phyloP scores from a whole-genome alignment of 2,888 invertebrate genomes.

The Psococerastis gibbosa region DNA sequence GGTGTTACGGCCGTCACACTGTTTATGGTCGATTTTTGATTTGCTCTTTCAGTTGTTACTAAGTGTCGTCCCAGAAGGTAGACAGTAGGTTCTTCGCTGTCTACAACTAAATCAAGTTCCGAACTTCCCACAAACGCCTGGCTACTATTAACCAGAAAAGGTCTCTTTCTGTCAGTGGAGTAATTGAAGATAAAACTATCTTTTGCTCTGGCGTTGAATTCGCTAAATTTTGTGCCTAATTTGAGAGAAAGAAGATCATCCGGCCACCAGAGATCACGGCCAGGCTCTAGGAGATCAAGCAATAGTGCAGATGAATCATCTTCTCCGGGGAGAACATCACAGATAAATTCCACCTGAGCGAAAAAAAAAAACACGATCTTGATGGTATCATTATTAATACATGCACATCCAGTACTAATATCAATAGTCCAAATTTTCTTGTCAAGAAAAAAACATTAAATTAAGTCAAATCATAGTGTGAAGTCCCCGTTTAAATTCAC shows the following conservation, averaged over 20 bases:
- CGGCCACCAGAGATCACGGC: conserved; percentile 6
- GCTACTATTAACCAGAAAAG: neutral
- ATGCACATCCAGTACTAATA: no score
- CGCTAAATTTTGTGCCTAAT: neutral
- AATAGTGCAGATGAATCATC: neutral
- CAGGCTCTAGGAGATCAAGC: neutral
- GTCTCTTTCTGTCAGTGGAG: neutral
- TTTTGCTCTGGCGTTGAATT: neutral
- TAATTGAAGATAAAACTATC: neutral
- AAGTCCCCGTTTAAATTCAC: no score
- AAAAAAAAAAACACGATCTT: no score
- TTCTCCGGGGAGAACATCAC: conserved; percentile 14
- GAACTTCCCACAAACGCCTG: neutral
- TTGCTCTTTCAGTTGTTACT: neutral
- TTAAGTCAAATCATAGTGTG: no score
- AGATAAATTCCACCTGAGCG: conserved; percentile 21
- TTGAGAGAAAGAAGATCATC: conserved; percentile 4
- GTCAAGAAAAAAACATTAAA: no score
- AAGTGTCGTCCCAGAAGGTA: neutral
- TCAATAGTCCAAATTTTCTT: no score
- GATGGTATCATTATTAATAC: no score
- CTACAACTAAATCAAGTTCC: neutral
- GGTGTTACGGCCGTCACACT: neutral
- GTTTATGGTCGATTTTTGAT: neutral
- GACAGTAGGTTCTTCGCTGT: neutral